Evolutionary conservation across 2,113 vertebrate species (phyloP).

Genomic region (Falcunculus frontatus): DNA sequence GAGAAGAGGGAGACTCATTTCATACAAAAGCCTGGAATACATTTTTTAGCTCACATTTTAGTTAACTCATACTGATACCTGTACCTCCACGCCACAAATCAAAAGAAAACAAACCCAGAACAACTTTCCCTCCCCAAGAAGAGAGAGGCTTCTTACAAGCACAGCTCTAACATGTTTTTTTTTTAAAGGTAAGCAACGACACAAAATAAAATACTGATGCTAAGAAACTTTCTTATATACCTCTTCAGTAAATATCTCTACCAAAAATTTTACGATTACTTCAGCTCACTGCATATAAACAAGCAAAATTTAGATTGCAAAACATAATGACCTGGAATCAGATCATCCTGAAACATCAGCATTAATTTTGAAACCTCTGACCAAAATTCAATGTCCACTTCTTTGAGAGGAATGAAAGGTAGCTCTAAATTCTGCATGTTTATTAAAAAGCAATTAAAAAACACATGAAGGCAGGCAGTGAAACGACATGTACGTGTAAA

Average conservation of each 20-base stretch:
- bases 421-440: background rate
- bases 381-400: background rate
- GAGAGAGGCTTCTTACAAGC: background rate
- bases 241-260: background rate
- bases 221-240: background rate
- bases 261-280: background rate
- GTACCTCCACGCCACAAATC: background rate
- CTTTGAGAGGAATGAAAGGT: background rate
- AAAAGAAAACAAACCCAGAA: background rate
- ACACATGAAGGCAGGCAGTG: background rate
- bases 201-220: background rate
- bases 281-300: background rate
- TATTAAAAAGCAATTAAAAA: slow-evolving; percentile 13
- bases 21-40: background rate
- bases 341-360: background rate
- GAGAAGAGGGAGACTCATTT: background rate
- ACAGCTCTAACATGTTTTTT: background rate
- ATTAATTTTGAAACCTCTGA: background rate
- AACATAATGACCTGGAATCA: background rate
- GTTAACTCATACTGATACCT: background rate
- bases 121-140: background rate
- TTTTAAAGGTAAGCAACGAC: background rate
- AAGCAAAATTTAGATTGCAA: background rate
- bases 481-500: slow-evolving; percentile 12
- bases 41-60: background rate